These are phyloP conservation scores for Sarotherodon lohbergeri DNA, from an alignment of 2,113 vertebrate genomes.

Conservation along the genomic window DNA sequence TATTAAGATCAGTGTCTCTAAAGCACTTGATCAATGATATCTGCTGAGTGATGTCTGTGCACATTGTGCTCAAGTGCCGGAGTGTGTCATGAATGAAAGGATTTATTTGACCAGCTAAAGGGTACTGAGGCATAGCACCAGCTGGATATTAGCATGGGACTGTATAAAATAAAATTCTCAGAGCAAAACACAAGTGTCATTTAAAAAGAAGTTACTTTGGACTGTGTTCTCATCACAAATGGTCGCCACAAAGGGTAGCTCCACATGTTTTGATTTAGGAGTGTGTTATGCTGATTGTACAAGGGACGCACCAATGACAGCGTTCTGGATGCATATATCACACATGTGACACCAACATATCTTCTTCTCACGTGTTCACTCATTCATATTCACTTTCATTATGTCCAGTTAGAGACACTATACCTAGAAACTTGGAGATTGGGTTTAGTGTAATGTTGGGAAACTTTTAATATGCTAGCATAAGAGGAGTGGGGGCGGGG, in stretches of 20 bases:
- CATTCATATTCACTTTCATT: background rate
- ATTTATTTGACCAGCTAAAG: slow-evolving; percentile 18
- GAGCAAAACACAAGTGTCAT: background rate
- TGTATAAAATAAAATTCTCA: background rate
- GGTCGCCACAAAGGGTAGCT: background rate
- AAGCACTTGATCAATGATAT: slow-evolving; percentile 20
- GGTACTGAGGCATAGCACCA: background rate
- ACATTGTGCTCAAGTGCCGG: slow-evolving; percentile 10
- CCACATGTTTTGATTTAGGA: background rate
- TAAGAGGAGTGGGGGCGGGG: background rate
- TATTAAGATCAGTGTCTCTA: slow-evolving; percentile 31
- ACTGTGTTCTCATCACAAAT: background rate
- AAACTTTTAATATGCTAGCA: background rate
- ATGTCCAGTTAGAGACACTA: background rate
- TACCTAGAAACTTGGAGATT: background rate
- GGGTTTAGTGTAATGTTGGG: background rate
- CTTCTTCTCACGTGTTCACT: background rate
- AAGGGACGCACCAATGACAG: background rate
- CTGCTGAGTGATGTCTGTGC: slow-evolving; percentile 16
- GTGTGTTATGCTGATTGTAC: background rate
- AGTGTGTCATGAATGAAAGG: background rate
- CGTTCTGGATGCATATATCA: background rate
- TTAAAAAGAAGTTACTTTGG: background rate
- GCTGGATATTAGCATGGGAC: background rate
- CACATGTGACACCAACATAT: background rate